Percentiles rank a stretch among this genome's conserved stretches.
Conservation (phyloP, 2,113 vertebrate species). For the Xerus inauris region DNA sequence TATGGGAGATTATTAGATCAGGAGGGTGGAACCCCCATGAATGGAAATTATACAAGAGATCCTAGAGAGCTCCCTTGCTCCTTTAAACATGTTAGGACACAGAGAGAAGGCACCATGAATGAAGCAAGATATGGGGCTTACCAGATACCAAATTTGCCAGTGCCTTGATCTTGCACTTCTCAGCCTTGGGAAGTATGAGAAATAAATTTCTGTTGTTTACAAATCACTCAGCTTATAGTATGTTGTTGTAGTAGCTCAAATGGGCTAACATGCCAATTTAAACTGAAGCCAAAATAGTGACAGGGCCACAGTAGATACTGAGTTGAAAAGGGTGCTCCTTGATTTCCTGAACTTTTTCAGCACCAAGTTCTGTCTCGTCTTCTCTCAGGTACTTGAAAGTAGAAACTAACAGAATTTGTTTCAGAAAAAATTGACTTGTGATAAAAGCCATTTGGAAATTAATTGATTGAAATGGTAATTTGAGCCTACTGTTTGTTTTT, state of each 20-base stretch:
- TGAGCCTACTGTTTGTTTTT: background rate
- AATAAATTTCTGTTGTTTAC: background rate
- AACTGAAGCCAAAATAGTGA: background rate
- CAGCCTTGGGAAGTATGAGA: background rate
- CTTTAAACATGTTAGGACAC: background rate
- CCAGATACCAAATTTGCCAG: background rate
- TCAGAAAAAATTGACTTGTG: background rate
- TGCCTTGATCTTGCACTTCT: background rate
- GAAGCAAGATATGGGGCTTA: background rate
- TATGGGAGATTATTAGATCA: background rate
- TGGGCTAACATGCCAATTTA: background rate
- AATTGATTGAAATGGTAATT: background rate
- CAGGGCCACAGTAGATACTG: fast-evolving
- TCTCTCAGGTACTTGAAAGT: background rate
- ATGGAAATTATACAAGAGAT: background rate
- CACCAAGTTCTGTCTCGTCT: background rate
- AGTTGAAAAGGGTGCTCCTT: background rate
- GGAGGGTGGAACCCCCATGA: background rate
- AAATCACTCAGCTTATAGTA: background rate
- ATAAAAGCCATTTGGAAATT: background rate
- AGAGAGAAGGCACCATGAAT: background rate
- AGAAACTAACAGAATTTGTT: background rate
- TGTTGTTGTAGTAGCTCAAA: background rate
- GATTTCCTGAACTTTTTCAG: background rate
- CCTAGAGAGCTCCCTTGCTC: background rate